Base-by-base conservation (phyloP, 2,888 invertebrate genomes). In the Linyphia triangularis region DNA sequence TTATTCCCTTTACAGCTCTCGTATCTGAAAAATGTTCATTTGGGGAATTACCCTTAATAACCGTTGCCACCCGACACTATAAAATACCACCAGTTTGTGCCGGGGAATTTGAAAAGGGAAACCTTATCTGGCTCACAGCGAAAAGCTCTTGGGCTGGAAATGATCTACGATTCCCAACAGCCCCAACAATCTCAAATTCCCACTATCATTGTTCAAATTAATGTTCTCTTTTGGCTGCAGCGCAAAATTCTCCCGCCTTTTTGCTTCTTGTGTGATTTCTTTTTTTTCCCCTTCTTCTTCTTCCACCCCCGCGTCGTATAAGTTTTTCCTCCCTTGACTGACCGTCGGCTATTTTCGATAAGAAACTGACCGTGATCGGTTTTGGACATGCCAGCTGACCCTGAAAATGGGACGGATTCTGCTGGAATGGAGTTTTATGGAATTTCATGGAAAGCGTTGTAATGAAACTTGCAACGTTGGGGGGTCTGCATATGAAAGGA, bases 271-370 rank as follows among this genome's bases (percentile, higher is more conserved):
- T 51, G 51, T 51, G 5, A 13, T 9, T 51, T 57, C 37, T 73
- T 73, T 84, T 69, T 67, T 19, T 37, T 37, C 59, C 24, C 22
- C n/a, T 10, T 30, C 37, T 75, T 72, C 63, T 83, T 65, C 33
- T 84, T 30, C 43, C 19, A 10, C 51, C n/a, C n/a, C 63, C 65
- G 33, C 83, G 51, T 73, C 61, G 67, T 59, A 77, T 82, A 72
- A 82, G 61, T 69, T 77, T 79, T 72, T 79, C 78, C 57, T 72
- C 81, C 78, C 85, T 86, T 67, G 65, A 79, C 81, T 86, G 86
- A 86, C 79, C 86, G 59, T 72, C 51, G 86, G 81, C 86, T 86
- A 86, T 86, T 86, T 81, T 81, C 86, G 86, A 86, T 86, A 86
- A 86, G 86, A 73, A 86, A 86, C 79, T 86, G 86, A 67, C 79